phyloP scores from a whole-genome alignment of 1,140 invertebrate genomes.

The Grapholita molesta region DNA sequence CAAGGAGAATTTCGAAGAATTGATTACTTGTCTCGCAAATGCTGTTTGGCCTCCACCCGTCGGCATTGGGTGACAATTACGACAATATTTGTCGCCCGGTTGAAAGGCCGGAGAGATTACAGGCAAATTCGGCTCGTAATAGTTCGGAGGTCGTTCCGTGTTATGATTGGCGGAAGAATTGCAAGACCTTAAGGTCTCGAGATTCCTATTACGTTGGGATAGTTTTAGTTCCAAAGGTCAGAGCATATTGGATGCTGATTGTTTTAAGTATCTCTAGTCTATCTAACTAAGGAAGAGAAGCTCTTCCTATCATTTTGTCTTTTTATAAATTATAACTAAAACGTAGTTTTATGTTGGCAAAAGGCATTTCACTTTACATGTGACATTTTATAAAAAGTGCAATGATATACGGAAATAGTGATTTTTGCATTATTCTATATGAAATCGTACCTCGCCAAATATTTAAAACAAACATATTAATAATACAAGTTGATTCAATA shows the following conservation, averaged over 20 bases:
- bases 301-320: too few relatives aligned
- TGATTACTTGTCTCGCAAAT: neutral
- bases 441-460: too few relatives aligned
- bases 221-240: neutral
- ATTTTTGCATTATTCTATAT: too few relatives aligned
- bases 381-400: too few relatives aligned
- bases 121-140: constrained; percentile 13
- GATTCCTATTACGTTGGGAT: constrained; percentile 7
- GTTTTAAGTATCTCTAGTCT: neutral
- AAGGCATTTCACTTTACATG: too few relatives aligned
- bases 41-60: neutral
- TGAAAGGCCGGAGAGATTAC: constrained; percentile 16
- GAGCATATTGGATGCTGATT: neutral
- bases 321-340: too few relatives aligned
- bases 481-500: too few relatives aligned
- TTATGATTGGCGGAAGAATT: constrained; percentile 1
- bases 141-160: constrained; percentile 5
- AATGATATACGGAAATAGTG: too few relatives aligned
- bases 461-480: too few relatives aligned
- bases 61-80: neutral
- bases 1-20: neutral
- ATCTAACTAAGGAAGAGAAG: too few relatives aligned
- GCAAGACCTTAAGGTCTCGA: constrained; percentile 9
- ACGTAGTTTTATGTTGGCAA: too few relatives aligned
- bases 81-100: constrained; percentile 13